These are phyloP conservation scores for Periophthalmodon schlosseri DNA, from an alignment of 2,113 vertebrate genomes.

Conservation along the genomic window DNA sequence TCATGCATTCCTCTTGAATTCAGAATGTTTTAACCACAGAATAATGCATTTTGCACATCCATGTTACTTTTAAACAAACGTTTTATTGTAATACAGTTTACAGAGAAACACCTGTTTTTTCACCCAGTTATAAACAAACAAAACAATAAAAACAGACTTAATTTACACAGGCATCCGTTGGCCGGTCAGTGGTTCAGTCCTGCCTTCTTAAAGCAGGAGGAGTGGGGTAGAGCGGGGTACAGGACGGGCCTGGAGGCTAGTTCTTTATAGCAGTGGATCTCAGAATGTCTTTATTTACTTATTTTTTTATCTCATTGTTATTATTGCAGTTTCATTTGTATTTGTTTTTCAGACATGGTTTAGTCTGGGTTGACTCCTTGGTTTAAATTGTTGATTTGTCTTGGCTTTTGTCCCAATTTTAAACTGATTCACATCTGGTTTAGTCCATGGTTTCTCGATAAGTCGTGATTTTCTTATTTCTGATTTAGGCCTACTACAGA, in stretches of 20 bases:
- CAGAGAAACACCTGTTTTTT: constrained; percentile 79
- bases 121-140: constrained; percentile 78
- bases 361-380: too few relatives aligned
- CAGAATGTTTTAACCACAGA: too few relatives aligned
- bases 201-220: constrained; percentile 28
- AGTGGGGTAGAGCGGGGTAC: neutral
- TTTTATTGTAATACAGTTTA: constrained; percentile 83
- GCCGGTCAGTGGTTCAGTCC: constrained; percentile 77
- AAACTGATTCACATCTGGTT: too few relatives aligned
- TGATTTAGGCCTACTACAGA: too few relatives aligned
- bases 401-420: too few relatives aligned
- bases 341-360: neutral
- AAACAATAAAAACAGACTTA: constrained; percentile 74
- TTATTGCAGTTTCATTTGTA: neutral
- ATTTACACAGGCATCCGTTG: constrained; percentile 80
- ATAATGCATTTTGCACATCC: too few relatives aligned
- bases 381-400: too few relatives aligned
- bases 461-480: too few relatives aligned
- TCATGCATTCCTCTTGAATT: too few relatives aligned
- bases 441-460: too few relatives aligned
- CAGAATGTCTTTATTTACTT: neutral
- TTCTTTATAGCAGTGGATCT: constrained; percentile 30
- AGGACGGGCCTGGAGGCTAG: constrained; percentile 15
- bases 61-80: constrained; percentile 74
- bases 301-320: neutral